A percentile compares a stretch with the other conserved stretches of the same genome.
Conservation (phyloP, 2,113 vertebrate genomes). For the Meleagris gallopavo region DNA sequence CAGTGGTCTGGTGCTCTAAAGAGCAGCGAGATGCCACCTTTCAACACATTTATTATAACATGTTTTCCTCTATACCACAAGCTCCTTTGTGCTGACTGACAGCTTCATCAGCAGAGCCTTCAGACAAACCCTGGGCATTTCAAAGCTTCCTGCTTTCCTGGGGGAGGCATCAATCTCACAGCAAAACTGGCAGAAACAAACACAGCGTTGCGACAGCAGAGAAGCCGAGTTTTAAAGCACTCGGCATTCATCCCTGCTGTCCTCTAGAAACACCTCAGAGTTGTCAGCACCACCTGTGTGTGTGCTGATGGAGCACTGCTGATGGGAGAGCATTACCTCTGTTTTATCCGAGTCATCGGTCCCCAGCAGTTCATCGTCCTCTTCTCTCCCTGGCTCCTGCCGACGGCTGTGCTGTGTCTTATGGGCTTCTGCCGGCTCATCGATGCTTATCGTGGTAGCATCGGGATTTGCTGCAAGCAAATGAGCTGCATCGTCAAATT, state of each 20-base stretch:
- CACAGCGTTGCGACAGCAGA: fast-evolving
- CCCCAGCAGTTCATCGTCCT: slow-evolving; percentile 82
- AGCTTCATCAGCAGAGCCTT: not conserved
- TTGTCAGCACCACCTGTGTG: not conserved
- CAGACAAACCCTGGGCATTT: not conserved
- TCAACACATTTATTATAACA: not conserved
- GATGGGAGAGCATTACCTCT: slow-evolving; percentile 76
- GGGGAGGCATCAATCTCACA: not conserved
- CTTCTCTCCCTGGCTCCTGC: slow-evolving; percentile 72
- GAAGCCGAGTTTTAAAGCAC: too few relatives aligned
- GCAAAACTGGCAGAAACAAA: not conserved
- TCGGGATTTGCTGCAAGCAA: slow-evolving; percentile 80
- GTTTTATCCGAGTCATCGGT: slow-evolving; percentile 86
- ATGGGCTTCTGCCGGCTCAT: slow-evolving; percentile 73
- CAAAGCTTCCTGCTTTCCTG: not conserved
- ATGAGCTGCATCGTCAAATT: slow-evolving; percentile 88
- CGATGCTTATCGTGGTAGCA: slow-evolving; percentile 86
- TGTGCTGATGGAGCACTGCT: fast-evolving
- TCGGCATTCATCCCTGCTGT: not conserved
- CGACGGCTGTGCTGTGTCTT: slow-evolving; percentile 68
- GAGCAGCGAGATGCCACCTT: not conserved
- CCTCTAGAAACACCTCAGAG: fast-evolving
- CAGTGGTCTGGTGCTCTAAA: not conserved
- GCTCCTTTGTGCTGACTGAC: fast-evolving
- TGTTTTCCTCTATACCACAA: fast-evolving